Evolutionary conservation across 2,797 vertebrate genomes (phyloP), one percentile per base, ranked within the genome.

Genomic region (Danio jaintianensis): DNA sequence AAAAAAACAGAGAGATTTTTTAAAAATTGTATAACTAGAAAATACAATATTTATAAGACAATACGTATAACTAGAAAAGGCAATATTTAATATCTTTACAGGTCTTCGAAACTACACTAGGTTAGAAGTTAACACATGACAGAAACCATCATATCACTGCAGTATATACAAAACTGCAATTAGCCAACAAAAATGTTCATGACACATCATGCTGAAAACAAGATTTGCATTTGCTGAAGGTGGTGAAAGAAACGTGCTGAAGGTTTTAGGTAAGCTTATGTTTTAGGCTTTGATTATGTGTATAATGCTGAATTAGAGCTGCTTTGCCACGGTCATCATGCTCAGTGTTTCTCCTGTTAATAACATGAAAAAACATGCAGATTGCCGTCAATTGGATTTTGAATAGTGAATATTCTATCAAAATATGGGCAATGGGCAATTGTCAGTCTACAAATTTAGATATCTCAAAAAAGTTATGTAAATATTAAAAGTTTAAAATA

Each of bases 1-100:
- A 82, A 89, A 9, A 83, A 70, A 75, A 59, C 77, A 63, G 72
- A 73, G 5, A 40, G 15, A n/a, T 43, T 12, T 11, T 4, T 45
- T 9, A 18, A 55, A 11, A 38, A 29, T 18, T 55, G 16, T 43
- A 13, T 40, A 20, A 66, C n/a, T n/a, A 58, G n/a, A 59, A 59
- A 59, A 56, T 22, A 13, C 5, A 56, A 56, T n/a, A 18, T 16
- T n/a, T 16, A 38, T 18, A 58, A 58, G 10, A 6, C 2, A 22
- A 22, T n/a, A 22, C 55, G 16, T 43, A 13, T 40, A 20, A 66
- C n/a, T n/a, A 58, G n/a, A 59, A 59, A 59, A 56, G 22, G 13
- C 5, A 56, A 56, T n/a, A 18, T 16, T 20, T 22, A 36, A 61
- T 36, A 8, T 8, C 13, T 11, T 18, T 43, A 63, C 11, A 7